Evolutionary conservation across 2,113 vertebrate species (phyloP).

Genomic region (Grus americana): DNA sequence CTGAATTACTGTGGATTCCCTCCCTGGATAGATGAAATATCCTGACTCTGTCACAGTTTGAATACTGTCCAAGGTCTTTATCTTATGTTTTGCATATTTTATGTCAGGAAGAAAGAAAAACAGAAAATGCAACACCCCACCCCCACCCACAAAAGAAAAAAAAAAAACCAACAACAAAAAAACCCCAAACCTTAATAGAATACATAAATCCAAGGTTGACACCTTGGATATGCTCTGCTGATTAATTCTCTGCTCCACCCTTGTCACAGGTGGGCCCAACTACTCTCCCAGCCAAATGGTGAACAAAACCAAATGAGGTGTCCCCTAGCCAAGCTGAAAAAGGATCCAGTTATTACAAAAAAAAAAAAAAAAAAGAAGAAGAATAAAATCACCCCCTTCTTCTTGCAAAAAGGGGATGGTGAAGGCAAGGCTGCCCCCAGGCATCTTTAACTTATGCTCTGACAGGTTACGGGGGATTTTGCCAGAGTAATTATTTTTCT

Average conservation of each 20-base stretch:
- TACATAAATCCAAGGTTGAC: neutral
- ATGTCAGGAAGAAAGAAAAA: neutral
- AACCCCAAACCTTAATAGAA: neutral
- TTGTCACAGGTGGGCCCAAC: conserved; percentile 33
- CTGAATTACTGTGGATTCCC: neutral
- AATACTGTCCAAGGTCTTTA: conserved; percentile 9
- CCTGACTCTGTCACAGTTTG: conserved; percentile 24
- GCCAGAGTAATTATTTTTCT: conserved; percentile 87
- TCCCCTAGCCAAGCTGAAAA: neutral
- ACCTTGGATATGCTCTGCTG: neutral
- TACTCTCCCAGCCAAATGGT: conserved; percentile 2
- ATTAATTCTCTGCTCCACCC: conserved; percentile 45
- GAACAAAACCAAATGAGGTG: neutral
- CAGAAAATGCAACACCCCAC: neutral
- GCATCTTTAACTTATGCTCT: conserved; percentile 82
- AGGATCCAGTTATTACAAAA: conserved; percentile 43
- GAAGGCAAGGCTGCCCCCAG: conserved; percentile 72
- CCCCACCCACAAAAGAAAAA: neutral
- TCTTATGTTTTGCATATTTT: conserved; percentile 18
- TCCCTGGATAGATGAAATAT: conserved; percentile 28
- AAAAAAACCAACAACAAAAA: neutral
- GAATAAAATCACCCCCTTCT: neutral
- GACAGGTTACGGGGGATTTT: conserved; percentile 84
- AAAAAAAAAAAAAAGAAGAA: neutral
- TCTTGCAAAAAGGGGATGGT: conserved; percentile 38